These are phyloP conservation scores for Tetrax tetrax DNA, from an alignment of 2,113 vertebrate species.

Conservation along the genomic window DNA sequence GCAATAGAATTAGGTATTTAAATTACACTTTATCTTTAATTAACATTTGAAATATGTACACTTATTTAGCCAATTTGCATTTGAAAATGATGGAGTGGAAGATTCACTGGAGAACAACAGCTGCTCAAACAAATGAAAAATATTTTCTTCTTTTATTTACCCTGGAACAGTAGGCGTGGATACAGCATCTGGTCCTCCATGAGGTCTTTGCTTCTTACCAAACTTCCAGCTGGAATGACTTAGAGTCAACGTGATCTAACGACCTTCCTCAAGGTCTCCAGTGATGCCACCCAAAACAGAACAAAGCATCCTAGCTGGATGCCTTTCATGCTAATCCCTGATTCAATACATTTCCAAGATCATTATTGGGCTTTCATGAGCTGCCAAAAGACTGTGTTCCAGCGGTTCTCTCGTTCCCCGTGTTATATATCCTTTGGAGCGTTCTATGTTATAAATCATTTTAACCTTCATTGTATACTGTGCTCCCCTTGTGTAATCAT, in stretches of 20 bases:
- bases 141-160: conserved; percentile 44
- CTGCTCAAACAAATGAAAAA: conserved; percentile 26
- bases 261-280: conserved; percentile 34
- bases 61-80: background rate
- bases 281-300: conserved; percentile 37
- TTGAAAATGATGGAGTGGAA: conserved; percentile 7
- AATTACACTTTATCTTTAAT: background rate
- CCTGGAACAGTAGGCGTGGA: background rate
- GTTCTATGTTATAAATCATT: background rate
- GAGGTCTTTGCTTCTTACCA: background rate
- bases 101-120: conserved; percentile 15
- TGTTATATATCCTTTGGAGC: background rate
- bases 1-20: background rate
- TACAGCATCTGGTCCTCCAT: background rate
- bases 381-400: conserved; percentile 45
- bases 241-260: background rate
- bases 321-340: conserved; percentile 25
- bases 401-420: background rate
- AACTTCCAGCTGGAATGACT: conserved; percentile 31
- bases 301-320: conserved; percentile 27
- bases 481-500: background rate
- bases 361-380: background rate
- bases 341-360: background rate
- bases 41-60: background rate
- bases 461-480: background rate